A percentile compares a stretch with the other conserved stretches of the same genome.
Evolutionary conservation across 2,113 vertebrate genomes (phyloP).

Genomic region (Megaleporinus macrocephalus): DNA sequence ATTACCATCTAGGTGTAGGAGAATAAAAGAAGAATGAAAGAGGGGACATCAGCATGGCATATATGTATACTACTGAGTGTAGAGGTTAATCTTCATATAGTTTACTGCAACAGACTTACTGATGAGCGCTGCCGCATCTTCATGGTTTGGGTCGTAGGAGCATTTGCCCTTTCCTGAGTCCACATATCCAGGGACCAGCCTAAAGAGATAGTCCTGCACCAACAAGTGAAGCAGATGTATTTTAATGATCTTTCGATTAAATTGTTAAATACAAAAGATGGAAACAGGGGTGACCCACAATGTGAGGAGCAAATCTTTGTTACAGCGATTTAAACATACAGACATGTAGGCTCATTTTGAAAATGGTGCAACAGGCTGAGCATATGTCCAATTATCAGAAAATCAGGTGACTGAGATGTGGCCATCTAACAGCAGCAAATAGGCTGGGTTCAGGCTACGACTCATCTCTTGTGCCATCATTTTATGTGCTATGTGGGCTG

Average conservation of each 20-base stretch:
- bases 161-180: conserved; percentile 86
- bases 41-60: not conserved
- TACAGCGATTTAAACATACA: too few relatives aligned
- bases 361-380: too few relatives aligned
- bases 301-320: too few relatives aligned
- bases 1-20: conserved; percentile 75
- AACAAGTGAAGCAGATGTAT: not conserved
- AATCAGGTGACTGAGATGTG: too few relatives aligned
- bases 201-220: conserved; percentile 84
- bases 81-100: not conserved
- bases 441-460: too few relatives aligned
- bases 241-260: conserved; percentile 29
- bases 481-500: too few relatives aligned
- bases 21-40: not conserved
- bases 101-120: conserved; percentile 69
- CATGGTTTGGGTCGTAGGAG: conserved; percentile 84
- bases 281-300: too few relatives aligned
- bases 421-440: too few relatives aligned
- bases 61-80: not conserved
- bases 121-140: conserved; percentile 78
- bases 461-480: too few relatives aligned
- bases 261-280: too few relatives aligned
- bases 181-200: conserved; percentile 78
- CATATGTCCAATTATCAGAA: too few relatives aligned
- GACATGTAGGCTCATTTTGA: too few relatives aligned